phyloP scores from a whole-genome alignment of 2,113 vertebrate species.

The Cervus canadensis region DNA sequence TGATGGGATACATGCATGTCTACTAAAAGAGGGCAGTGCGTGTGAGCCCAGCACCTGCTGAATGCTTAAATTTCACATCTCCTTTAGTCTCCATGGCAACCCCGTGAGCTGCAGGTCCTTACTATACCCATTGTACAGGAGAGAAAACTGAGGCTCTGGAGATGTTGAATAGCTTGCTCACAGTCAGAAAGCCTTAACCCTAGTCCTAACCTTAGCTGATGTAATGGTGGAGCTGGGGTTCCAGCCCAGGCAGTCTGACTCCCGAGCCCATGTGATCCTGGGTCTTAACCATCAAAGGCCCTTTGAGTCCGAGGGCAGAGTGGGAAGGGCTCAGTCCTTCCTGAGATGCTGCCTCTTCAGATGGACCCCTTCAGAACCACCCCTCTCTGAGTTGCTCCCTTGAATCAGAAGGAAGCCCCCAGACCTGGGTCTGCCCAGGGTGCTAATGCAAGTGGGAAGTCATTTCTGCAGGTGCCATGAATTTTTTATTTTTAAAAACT shows the following conservation, averaged over 20 bases:
- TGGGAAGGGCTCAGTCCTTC: background rate
- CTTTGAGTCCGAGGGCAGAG: background rate
- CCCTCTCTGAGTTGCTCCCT: background rate
- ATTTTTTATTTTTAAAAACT: background rate
- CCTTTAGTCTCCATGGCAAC: background rate
- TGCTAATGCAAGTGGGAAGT: background rate
- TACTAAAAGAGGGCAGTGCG: accelerated
- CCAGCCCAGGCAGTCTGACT: background rate
- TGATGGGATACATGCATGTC: accelerated
- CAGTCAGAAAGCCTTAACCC: background rate
- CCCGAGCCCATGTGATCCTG: background rate
- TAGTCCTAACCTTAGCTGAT: background rate
- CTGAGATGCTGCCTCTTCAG: background rate
- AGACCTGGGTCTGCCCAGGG: background rate
- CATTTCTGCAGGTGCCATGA: background rate
- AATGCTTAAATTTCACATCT: accelerated
- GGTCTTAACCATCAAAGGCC: no score
- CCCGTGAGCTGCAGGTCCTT: background rate
- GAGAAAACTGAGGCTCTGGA: background rate
- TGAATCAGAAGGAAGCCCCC: background rate
- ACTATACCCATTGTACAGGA: background rate
- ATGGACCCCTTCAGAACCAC: background rate
- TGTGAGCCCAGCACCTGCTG: background rate
- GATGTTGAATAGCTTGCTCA: background rate
- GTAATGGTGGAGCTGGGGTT: background rate